A percentile compares a stretch with the other conserved stretches of the same genome.
These are phyloP conservation scores for Perodicticus potto DNA, from an alignment of 2,797 vertebrate genomes.

Conservation along the genomic window DNA sequence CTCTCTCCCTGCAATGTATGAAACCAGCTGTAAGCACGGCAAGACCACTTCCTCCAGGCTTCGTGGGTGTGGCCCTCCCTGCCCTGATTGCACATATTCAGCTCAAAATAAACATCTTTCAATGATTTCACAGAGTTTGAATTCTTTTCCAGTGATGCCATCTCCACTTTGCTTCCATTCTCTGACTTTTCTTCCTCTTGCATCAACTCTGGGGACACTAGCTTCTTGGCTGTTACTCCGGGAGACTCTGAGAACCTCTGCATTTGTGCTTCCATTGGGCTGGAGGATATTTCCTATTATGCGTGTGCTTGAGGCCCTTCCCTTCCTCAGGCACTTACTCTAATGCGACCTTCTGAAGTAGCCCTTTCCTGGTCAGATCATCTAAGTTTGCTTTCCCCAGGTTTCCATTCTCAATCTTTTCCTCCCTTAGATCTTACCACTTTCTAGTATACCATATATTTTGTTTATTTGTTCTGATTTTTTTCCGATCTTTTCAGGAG, in stretches of 20 bases:
- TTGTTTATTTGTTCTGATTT: neutral
- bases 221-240: rapidly evolving
- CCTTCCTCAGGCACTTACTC: neutral
- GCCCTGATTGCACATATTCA: neutral
- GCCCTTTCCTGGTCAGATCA: neutral
- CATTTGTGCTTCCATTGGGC: neutral
- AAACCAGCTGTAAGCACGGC: neutral
- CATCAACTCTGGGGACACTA: rapidly evolving
- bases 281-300: neutral
- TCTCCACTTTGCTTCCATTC: rapidly evolving
- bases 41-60: neutral
- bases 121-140: neutral
- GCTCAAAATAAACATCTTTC: neutral
- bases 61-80: neutral
- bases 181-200: neutral
- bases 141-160: neutral
- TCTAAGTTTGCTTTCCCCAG: neutral
- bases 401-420: neutral
- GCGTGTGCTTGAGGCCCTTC: neutral
- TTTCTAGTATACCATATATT: neutral
- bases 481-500: neutral
- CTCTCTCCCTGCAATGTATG: neutral
- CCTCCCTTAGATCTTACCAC: neutral
- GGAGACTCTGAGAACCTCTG: rapidly evolving
- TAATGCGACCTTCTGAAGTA: neutral